These are phyloP conservation scores for Limnephilus rhombicus DNA, from an alignment of 2,888 invertebrate species.

Conservation along the genomic window DNA sequence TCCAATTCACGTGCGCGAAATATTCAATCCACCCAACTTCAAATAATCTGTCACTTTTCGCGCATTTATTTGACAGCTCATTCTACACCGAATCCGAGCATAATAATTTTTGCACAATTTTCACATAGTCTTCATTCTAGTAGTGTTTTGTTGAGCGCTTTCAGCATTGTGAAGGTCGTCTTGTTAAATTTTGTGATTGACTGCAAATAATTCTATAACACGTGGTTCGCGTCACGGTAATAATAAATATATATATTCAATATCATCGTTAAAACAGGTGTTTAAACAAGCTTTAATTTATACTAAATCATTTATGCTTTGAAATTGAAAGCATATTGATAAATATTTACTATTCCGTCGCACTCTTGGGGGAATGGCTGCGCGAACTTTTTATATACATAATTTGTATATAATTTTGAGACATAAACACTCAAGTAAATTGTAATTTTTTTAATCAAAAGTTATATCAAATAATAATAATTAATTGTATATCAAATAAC, in stretches of 20 bases:
- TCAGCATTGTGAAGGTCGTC: conserved; percentile 16
- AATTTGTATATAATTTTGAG: no score
- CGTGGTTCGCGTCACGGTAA: neutral
- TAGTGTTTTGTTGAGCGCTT: neutral
- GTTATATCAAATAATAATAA: no score
- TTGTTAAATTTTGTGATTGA: neutral
- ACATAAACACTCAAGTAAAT: no score
- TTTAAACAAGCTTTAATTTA: no score
- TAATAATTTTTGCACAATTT: neutral
- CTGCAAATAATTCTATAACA: neutral
- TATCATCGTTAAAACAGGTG: neutral
- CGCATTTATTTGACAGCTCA: neutral
- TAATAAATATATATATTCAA: neutral
- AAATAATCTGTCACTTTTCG: neutral
- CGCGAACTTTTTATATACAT: no score
- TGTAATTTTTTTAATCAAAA: no score
- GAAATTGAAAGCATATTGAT: no score
- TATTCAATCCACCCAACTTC: neutral
- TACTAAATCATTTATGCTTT: no score
- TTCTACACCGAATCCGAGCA: neutral
- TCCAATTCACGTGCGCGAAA: neutral
- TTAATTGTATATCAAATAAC: no score
- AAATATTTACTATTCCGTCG: no score
- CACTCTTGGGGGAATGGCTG: no score
- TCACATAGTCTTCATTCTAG: neutral